Evolutionary conservation across 2,888 invertebrate genomes (phyloP), one percentile per base, ranked within the genome.

Genomic region (Stenichneumon culpator): DNA sequence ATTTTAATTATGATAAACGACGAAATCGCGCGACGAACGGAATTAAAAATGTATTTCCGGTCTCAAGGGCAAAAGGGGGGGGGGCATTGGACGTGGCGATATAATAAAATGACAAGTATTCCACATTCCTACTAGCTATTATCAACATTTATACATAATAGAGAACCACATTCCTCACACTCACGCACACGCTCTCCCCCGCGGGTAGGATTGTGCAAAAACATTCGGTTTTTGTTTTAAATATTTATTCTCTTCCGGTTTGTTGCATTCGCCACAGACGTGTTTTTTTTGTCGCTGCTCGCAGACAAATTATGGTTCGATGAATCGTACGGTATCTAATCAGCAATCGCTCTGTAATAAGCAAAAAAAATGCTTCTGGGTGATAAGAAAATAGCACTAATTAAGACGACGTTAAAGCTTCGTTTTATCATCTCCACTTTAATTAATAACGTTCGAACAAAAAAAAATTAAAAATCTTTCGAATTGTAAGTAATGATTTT

Each of bases 121-220:
- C 90, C 91, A 92, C 92, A 92, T 91, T 90, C 88, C 92, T 93
- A 93, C 88, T 88, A 91, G 91, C 90, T 92, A 93, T 87, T 93
- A 94, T 93, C 91, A 92, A 93, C 93, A 94, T 94, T 94, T 94
- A 93, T 93, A 94, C 93, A 94, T 90, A 93, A 91, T 91, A 93
- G 89, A 92, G 82, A 91, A 89, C 86, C 86, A 88, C 88, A 86
- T 87, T 87, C 86, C 83, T 86, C 88, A 79, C 88, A 87, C 87
- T 86, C 88, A 86, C 87, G 81, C 87, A 87, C 87, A 82, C 70
- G 83, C 73, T 75, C 86, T 84, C 83, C 74, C 83, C 83, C 87
- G 82, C 80, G 65, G 68, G 83, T 87, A 87, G 86, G 86, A 86
- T 88, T 88, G 89, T 87, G 88, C 88, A 88, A 88, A 78, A 83